These are phyloP conservation scores for Prorops nasuta DNA, from an alignment of 1,140 invertebrate species.

Conservation along the genomic window DNA sequence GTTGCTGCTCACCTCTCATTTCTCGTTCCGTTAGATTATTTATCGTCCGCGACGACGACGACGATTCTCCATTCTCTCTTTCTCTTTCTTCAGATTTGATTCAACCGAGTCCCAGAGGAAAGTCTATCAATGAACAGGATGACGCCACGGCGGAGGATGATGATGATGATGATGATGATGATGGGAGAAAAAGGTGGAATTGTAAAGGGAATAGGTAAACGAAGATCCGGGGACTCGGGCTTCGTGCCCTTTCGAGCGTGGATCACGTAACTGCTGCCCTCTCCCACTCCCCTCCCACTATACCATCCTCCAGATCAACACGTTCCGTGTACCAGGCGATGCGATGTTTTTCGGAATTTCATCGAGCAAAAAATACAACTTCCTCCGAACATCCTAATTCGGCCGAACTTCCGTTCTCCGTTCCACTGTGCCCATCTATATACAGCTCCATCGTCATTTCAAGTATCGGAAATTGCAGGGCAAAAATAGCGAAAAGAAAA, in stretches of 20 bases:
- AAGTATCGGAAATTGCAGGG: too few relatives aligned
- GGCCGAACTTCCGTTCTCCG: conserved; percentile 33
- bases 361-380: conserved; percentile 24
- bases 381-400: conserved; percentile 37
- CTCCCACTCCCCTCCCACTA: conserved; percentile 8
- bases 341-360: conserved; percentile 37
- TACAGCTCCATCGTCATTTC: too few relatives aligned
- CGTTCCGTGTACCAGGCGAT: conserved; percentile 32
- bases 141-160: conserved; percentile 14
- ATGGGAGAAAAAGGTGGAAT: conserved; percentile 8
- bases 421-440: too few relatives aligned
- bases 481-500: too few relatives aligned
- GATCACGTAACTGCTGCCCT: conserved; percentile 37
- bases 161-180: conserved; percentile 5
- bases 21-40: too few relatives aligned
- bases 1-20: too few relatives aligned
- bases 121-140: too few relatives aligned
- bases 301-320: conserved; percentile 18
- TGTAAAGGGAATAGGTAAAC: conserved; percentile 6
- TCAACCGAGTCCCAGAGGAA: too few relatives aligned
- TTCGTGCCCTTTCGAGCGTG: conserved; percentile 38
- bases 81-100: too few relatives aligned
- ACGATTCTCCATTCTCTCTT: too few relatives aligned
- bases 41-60: too few relatives aligned
- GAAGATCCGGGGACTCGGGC: too few relatives aligned